Conservation (phyloP, 2,888 invertebrate genomes). For the Aphelenchoides bicaudatus region DNA sequence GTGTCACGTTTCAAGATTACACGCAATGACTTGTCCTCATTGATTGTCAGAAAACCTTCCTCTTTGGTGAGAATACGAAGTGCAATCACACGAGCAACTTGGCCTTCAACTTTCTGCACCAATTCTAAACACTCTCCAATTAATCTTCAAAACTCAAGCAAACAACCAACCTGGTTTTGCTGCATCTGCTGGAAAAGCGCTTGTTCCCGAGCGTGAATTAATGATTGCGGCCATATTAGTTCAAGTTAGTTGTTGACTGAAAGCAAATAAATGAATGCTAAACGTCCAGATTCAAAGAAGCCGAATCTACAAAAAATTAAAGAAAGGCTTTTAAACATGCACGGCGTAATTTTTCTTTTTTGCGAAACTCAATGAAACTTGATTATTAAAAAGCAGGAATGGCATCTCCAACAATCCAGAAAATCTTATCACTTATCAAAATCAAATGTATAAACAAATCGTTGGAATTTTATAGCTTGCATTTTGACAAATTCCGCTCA, state of each 20-base stretch:
- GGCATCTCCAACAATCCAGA: no score
- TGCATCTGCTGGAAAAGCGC: conserved; percentile 1
- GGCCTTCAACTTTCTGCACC: conserved; percentile 53
- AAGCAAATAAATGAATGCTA: background rate
- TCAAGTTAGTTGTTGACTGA: background rate
- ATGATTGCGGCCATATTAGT: conserved; percentile 38
- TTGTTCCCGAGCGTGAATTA: conserved; percentile 33
- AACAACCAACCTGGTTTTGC: conserved; percentile 32
- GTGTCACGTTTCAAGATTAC: conserved; percentile 95
- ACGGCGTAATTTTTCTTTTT: no score
- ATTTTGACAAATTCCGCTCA: no score
- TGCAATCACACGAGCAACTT: conserved; percentile 51
- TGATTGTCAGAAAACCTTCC: conserved; percentile 41
- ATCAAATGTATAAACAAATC: no score
- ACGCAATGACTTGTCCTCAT: conserved; percentile 66
- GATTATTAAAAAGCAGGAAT: background rate
- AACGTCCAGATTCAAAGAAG: no score
- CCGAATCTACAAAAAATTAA: no score
- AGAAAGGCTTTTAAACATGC: no score
- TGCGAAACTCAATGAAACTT: background rate
- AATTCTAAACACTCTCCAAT: conserved; percentile 34
- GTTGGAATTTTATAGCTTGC: no score
- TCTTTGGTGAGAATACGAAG: conserved; percentile 49
- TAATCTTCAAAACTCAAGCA: background rate
- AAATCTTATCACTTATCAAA: no score